Evolutionary conservation across 2,888 invertebrate species (phyloP).

Genomic region (Xestia xanthographa): DNA sequence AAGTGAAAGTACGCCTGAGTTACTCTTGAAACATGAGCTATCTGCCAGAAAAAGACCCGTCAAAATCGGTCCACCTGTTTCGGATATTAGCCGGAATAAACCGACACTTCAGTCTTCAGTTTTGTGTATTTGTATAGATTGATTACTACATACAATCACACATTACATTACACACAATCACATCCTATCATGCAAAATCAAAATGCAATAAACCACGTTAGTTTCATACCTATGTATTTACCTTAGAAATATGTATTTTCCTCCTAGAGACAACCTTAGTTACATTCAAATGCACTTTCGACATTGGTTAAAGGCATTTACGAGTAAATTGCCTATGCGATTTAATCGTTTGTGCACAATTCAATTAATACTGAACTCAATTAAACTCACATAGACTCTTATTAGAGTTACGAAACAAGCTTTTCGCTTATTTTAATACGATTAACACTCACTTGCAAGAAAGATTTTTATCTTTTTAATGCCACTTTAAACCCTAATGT

Average conservation of each 20-base stretch:
- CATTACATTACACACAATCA: neutral
- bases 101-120: too few species aligned
- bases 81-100: too few species aligned
- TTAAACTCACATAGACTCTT: constrained; percentile 33
- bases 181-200: neutral
- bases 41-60: too few species aligned
- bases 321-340: constrained; percentile 34
- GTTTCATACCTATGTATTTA: too few species aligned
- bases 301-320: constrained; percentile 8
- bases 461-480: too few species aligned
- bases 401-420: constrained; percentile 9
- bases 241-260: constrained; percentile 8
- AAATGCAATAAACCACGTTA: neutral
- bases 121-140: neutral
- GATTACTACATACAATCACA: neutral
- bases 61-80: too few species aligned
- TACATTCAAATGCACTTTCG: constrained; percentile 5
- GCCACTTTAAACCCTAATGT: too few species aligned
- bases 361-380: constrained; percentile 49
- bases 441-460: too few species aligned
- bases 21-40: too few species aligned
- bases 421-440: constrained; percentile 24
- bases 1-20: too few species aligned
- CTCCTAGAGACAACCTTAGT: constrained; percentile 39
- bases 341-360: constrained; percentile 37